These are phyloP conservation scores for Monomorium pharaonis DNA, from an alignment of 1,140 invertebrate species.

Conservation along the genomic window DNA sequence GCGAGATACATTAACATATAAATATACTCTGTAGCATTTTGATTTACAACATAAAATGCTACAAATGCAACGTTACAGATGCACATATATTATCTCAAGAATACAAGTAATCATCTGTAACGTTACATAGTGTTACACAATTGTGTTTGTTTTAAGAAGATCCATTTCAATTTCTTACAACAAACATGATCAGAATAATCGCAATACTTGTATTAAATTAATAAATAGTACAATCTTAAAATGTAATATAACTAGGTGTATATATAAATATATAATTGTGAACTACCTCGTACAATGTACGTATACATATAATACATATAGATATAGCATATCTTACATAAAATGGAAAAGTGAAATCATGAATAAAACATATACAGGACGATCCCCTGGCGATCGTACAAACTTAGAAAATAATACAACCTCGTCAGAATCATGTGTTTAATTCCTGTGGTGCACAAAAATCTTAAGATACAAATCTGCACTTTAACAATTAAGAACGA, in stretches of 20 bases:
- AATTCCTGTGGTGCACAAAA: not conserved
- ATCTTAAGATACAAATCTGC: conserved; percentile 7
- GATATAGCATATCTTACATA: conserved; percentile 30
- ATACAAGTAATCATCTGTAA: not conserved
- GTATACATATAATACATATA: conserved; percentile 45
- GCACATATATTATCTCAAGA: not conserved
- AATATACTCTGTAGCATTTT: conserved; percentile 40
- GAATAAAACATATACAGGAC: conserved; percentile 27
- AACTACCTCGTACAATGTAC: conserved; percentile 37
- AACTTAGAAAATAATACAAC: conserved; percentile 51
- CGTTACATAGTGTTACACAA: conserved; percentile 14
- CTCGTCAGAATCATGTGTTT: not conserved
- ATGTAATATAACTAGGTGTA: conserved; percentile 43
- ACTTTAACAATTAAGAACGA: conserved; percentile 26
- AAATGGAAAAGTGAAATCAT: conserved; percentile 38
- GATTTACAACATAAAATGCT: not conserved
- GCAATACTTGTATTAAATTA: conserved; percentile 39
- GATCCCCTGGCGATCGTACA: conserved; percentile 3
- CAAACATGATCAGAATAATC: conserved; percentile 33
- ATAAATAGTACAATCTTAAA: conserved; percentile 56
- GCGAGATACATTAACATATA: conserved; percentile 32
- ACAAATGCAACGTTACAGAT: not conserved
- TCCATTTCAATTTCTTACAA: conserved; percentile 17
- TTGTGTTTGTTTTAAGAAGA: conserved; percentile 24
- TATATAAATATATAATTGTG: conserved; percentile 45